Evolutionary conservation across 2,888 invertebrate genomes (phyloP).

Genomic region (Pheosia tremula): DNA sequence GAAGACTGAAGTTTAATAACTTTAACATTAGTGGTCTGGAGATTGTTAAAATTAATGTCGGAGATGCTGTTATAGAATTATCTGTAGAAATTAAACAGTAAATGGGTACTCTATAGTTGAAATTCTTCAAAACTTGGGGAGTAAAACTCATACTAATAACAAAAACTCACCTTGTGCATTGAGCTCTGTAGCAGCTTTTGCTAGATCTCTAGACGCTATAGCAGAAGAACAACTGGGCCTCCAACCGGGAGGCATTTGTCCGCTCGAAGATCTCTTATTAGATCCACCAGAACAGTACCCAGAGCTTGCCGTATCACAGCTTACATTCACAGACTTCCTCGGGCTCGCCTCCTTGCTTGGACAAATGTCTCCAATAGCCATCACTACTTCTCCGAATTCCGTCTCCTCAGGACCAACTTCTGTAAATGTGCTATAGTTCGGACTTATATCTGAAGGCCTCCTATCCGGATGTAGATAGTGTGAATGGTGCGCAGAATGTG

Average conservation of each 20-base stretch:
- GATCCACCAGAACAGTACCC: conserved; percentile 81
- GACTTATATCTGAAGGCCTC: conserved; percentile 77
- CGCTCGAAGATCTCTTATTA: conserved; percentile 76
- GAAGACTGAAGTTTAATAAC: not conserved
- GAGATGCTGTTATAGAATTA: not conserved
- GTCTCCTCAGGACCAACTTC: conserved; percentile 79
- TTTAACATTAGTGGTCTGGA: not conserved
- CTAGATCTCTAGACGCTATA: conserved; percentile 82
- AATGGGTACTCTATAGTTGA: too few relatives aligned
- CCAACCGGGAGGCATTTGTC: conserved; percentile 83
- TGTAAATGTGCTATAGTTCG: conserved; percentile 80
- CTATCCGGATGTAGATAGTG: conserved; percentile 77
- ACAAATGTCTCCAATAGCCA: conserved; percentile 75
- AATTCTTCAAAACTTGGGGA: too few relatives aligned
- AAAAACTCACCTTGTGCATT: conserved; percentile 88
- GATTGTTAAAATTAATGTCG: not conserved
- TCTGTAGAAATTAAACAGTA: not conserved
- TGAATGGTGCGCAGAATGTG: conserved; percentile 87
- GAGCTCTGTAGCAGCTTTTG: conserved; percentile 87
- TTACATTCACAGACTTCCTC: conserved; percentile 77
- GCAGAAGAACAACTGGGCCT: conserved; percentile 85
- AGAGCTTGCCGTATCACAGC: conserved; percentile 80
- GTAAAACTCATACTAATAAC: not conserved
- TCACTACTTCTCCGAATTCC: conserved; percentile 73
- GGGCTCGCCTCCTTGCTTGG: conserved; percentile 80